These are phyloP conservation scores for Gymnodraco acuticeps DNA, from an alignment of 2,797 vertebrate genomes.

Conservation along the genomic window DNA sequence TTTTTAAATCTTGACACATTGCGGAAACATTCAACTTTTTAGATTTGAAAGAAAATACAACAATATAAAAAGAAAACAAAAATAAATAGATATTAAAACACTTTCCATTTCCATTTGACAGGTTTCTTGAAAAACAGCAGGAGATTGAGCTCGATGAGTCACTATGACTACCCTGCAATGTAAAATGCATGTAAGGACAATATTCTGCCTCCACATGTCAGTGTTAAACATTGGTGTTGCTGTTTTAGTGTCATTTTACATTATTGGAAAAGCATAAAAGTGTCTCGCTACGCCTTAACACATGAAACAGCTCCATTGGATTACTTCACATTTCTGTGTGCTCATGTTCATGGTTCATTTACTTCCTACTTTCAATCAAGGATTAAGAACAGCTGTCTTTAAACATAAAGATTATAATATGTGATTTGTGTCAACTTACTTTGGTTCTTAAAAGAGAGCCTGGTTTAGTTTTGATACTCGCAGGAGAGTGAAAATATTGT, in stretches of 20 bases:
- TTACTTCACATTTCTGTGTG: slow-evolving; percentile 71
- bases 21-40: slow-evolving; percentile 14
- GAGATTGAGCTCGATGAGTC: slow-evolving; percentile 70
- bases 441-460: slow-evolving; percentile 43
- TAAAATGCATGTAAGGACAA: slow-evolving; percentile 74
- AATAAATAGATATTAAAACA: slow-evolving; percentile 41
- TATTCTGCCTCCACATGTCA: slow-evolving; percentile 77
- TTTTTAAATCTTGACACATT: neutral
- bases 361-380: slow-evolving; percentile 80
- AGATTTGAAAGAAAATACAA: slow-evolving; percentile 24
- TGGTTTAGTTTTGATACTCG: slow-evolving; percentile 63
- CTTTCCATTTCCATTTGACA: slow-evolving; percentile 59
- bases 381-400: slow-evolving; percentile 81
- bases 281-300: slow-evolving; percentile 55
- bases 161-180: slow-evolving; percentile 71
- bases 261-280: slow-evolving; percentile 79
- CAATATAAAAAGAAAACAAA: slow-evolving; percentile 24
- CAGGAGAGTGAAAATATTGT: slow-evolving; percentile 56
- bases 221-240: slow-evolving; percentile 74
- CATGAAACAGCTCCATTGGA: slow-evolving; percentile 67
- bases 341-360: slow-evolving; percentile 71
- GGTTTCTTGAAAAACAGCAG: slow-evolving; percentile 73
- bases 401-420: slow-evolving; percentile 81
- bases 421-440: slow-evolving; percentile 73
- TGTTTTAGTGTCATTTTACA: slow-evolving; percentile 79